Evolutionary conservation across 2,113 vertebrate species (phyloP).

Genomic region (Chaenocephalus aceratus): DNA sequence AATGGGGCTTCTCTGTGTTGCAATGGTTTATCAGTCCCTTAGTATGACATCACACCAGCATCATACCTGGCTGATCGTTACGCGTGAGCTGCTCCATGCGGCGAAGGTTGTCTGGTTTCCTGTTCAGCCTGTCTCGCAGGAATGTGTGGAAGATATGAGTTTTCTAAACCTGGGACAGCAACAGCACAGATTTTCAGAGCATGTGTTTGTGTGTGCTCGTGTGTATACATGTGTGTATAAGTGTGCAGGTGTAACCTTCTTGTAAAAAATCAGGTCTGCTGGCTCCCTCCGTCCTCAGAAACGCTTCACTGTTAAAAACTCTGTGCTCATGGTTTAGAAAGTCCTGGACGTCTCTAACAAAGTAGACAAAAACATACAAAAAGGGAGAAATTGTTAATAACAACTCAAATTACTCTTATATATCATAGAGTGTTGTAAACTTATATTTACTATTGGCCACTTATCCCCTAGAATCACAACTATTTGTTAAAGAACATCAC

Average conservation of each 20-base stretch:
- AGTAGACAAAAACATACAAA: background rate
- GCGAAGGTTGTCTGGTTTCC: slow-evolving; percentile 90
- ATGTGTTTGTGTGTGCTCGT: background rate
- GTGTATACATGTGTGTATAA: background rate
- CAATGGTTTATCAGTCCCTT: background rate
- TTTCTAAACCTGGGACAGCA: slow-evolving; percentile 88
- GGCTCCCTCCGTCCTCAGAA: slow-evolving; percentile 89
- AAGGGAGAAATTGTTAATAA: background rate
- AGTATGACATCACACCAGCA: slow-evolving; percentile 69
- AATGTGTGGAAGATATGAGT: slow-evolving; percentile 97
- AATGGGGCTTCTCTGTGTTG: background rate
- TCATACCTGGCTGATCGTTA: slow-evolving; percentile 88
- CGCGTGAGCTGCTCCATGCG: slow-evolving; percentile 88
- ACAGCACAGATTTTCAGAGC: slow-evolving; percentile 10
- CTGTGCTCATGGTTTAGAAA: slow-evolving; percentile 95
- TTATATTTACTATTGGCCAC: too few relatives aligned
- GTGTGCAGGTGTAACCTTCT: slow-evolving; percentile 86
- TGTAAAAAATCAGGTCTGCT: slow-evolving; percentile 90
- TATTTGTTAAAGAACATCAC: background rate
- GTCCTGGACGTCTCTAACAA: slow-evolving; percentile 90
- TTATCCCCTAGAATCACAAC: background rate
- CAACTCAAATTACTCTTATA: background rate
- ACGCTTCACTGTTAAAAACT: slow-evolving; percentile 97
- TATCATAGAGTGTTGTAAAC: background rate
- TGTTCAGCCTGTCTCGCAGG: slow-evolving; percentile 93